Evolutionary conservation across 2,797 vertebrate species (phyloP), one percentile per base, ranked within the genome.

Genomic region (Momotus momota): DNA sequence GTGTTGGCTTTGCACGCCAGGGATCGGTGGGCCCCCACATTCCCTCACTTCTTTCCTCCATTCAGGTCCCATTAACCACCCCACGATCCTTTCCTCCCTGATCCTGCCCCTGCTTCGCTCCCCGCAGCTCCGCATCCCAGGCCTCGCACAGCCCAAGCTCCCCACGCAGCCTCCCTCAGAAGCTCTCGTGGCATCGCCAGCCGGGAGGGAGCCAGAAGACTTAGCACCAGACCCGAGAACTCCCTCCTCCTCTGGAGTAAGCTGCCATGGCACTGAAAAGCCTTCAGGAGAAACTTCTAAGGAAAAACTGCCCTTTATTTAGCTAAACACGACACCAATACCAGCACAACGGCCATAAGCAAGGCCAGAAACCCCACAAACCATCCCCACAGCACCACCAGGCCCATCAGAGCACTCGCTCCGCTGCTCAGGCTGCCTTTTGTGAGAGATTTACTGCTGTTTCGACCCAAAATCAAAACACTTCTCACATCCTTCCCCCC

Each of bases 71-170:
- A 5, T n/a, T 41, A 62, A 57, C 43, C 21, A 23, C 48, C 25
- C 21, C 21, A 3, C 3, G 54, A 33, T 15, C 18, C 25, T 6
- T 27, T 26, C 14, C 22, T 9, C 38, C 21, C 38, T 0, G 2
- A 7, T 52, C 46, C 40, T 48, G 29, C 40, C 27, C 60, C 4
- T n/a, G 55, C 60, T 51, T 14, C 35, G 33, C 33, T 40, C 43
- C 13, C 46, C 41, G 31, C 20, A 52, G 57, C 45, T 22, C 51
- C 1, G 0, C 12, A 14, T 43, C 25, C 25, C 4, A 5, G 5
- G 18, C 54, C 60, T 3, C 80, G 14, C 25, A 18, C 5, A 31
- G 46, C 38, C 43, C 48, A 29, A 10, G 54, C 22, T 29, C 52
- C 26, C 49, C 8, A 7, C 25, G 5, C 25, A 51, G 14, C 29